Evolutionary conservation across 2,888 invertebrate genomes (phyloP).

Genomic region (Azorinus chamasolen): DNA sequence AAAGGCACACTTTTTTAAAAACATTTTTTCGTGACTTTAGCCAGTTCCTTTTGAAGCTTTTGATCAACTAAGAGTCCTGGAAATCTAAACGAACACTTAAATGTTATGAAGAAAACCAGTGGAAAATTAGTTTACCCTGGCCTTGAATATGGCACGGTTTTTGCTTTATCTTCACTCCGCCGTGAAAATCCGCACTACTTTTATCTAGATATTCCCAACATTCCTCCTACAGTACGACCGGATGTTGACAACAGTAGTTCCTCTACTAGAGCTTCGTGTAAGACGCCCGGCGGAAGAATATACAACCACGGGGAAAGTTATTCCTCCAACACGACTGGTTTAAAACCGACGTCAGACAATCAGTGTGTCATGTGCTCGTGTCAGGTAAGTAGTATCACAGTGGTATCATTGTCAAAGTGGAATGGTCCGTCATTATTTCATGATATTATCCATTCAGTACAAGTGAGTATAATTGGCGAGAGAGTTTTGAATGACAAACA

Average conservation of each 20-base stretch:
- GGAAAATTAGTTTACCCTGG: constrained; percentile 3
- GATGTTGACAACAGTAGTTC: constrained; percentile 60
- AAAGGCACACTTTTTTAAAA: too few species aligned
- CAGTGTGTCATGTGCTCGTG: constrained; percentile 87
- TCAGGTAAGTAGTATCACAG: constrained; percentile 85
- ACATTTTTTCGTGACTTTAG: too few species aligned
- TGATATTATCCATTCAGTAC: too few species aligned
- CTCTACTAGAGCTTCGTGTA: constrained; percentile 67
- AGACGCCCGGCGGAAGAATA: constrained; percentile 83
- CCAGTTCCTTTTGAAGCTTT: too few species aligned
- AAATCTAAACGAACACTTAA: too few species aligned
- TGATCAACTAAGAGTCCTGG: too few species aligned
- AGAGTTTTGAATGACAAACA: too few species aligned
- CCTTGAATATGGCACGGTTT: constrained; percentile 17
- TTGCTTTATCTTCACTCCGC: constrained; percentile 60
- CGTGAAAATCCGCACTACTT: constrained; percentile 69
- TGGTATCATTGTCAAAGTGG: too few species aligned
- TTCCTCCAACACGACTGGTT: constrained; percentile 85
- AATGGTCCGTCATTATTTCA: too few species aligned
- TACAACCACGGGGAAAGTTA: constrained; percentile 86
- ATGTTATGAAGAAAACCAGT: too few species aligned
- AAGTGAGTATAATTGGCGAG: too few species aligned
- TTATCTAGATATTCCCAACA: constrained; percentile 83
- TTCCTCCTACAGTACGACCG: constrained; percentile 82
- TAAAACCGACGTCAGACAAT: constrained; percentile 81